Base-by-base conservation (phyloP, 2,888 invertebrate genomes). In the Euplagia quadripunctaria region DNA sequence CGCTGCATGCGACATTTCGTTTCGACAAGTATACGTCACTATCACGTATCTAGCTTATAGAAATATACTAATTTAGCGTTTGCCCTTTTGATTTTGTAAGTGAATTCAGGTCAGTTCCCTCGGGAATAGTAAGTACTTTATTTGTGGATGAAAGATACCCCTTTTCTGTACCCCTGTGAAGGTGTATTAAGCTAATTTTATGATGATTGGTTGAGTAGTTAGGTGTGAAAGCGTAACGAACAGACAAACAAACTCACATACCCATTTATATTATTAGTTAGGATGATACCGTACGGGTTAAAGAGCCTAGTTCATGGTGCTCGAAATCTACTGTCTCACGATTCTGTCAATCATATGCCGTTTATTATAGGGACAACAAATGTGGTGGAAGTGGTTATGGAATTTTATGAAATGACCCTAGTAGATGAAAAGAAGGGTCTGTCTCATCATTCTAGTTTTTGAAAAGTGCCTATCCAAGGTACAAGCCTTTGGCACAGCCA, bases 11-110 rank as follows among this genome's bases (percentile, higher is more conserved):
- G 66, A 43, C 49, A 67, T 9, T 46, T 17, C 43, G 63, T 6
- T 12, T 42, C 0, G 41, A 70, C n/a, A 65, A n/a, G 43, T 43
- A 43, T 12, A 49, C 69, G 52, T 70, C 52, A 70, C 43, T 41
- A 41, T n/a, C 41, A 64, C 70, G 42, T 63, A 51, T 41, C 64
- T 70, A 64, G 41, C 20, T 9, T 14, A 46, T 5, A 58, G 11
- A 58, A 58, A 58, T 58, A 61, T 7, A 31, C 61, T 61, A 14
- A 31, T 14, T 5, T 61, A 31, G 20, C 61, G 20, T 31, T 61
- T 14, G 6, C 6, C 12, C 1, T 31, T 31, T 58, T 11, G 9
- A 4, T 3, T 4, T 20, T 58, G 9, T 8, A 0, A n/a, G 2
- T 12, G 11, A 3, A 46, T 46, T 31, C 31, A 31, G 31, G 31